Percentiles rank a stretch among this genome's conserved stretches.
Conservation (phyloP, 2,888 invertebrate genomes). For the Osmoderma eremita region DNA sequence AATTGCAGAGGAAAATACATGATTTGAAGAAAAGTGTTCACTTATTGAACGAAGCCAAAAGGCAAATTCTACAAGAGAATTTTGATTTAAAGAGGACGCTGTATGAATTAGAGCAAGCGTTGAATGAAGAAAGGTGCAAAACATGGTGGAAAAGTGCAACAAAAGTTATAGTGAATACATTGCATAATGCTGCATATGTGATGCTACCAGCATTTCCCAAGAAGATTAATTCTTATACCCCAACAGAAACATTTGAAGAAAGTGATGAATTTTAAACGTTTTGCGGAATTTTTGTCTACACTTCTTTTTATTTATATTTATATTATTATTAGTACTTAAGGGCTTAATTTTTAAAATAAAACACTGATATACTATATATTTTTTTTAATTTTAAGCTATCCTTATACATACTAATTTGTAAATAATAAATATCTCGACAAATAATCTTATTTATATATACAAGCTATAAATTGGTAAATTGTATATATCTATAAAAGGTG, state of each 20-base stretch:
- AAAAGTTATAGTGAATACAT: constrained; percentile 49
- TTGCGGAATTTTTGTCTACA: neutral
- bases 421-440: constrained; percentile 39
- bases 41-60: constrained; percentile 40
- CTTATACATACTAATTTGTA: constrained; percentile 40
- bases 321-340: neutral
- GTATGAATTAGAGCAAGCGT: constrained; percentile 41
- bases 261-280: neutral
- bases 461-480: constrained; percentile 36
- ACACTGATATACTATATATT: constrained; percentile 19
- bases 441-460: constrained; percentile 34
- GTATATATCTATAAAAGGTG: constrained; percentile 38
- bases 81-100: constrained; percentile 22
- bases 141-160: constrained; percentile 52
- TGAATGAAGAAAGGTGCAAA: constrained; percentile 48
- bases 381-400: constrained; percentile 40
- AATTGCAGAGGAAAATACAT: constrained; percentile 22
- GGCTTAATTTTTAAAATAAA: constrained; percentile 17
- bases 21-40: constrained; percentile 29
- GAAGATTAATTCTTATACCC: constrained; percentile 7
- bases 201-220: constrained; percentile 50
- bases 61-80: constrained; percentile 37
- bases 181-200: constrained; percentile 52
- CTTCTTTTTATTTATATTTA: neutral
- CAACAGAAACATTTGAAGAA: constrained; percentile 11